phyloP scores from a whole-genome alignment of 2,797 vertebrate genomes.

The Crypturellus tataupa region DNA sequence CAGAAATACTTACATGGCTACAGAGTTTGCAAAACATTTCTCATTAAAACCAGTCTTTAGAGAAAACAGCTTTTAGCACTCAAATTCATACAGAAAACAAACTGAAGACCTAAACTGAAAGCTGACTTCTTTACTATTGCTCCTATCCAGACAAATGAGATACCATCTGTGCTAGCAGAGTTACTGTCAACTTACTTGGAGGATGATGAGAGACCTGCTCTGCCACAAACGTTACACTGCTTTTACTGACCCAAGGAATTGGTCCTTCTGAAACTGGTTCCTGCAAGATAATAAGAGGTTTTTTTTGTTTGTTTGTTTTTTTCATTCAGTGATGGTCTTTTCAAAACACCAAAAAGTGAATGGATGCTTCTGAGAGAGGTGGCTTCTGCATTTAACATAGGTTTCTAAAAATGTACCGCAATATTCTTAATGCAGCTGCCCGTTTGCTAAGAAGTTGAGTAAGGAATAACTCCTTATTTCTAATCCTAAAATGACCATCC shows the following conservation, averaged over 20 bases:
- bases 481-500: background rate
- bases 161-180: background rate
- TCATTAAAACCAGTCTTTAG: background rate
- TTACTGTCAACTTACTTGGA: slow-evolving; percentile 89
- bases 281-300: slow-evolving; percentile 73
- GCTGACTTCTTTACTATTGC: background rate
- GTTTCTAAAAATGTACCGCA: background rate
- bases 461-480: background rate
- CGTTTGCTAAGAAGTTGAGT: background rate
- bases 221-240: slow-evolving; percentile 94
- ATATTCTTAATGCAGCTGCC: background rate
- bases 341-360: background rate
- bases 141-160: background rate
- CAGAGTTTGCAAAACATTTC: background rate
- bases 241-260: slow-evolving; percentile 90
- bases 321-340: background rate
- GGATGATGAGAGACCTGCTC: slow-evolving; percentile 99
- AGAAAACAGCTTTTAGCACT: background rate
- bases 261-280: slow-evolving; percentile 93
- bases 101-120: background rate
- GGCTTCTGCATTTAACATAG: background rate
- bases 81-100: background rate
- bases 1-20: background rate
- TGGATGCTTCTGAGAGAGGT: background rate
- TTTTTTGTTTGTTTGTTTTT: background rate